phyloP scores from a whole-genome alignment of 2,888 invertebrate genomes.

The Quadriops clusia region DNA sequence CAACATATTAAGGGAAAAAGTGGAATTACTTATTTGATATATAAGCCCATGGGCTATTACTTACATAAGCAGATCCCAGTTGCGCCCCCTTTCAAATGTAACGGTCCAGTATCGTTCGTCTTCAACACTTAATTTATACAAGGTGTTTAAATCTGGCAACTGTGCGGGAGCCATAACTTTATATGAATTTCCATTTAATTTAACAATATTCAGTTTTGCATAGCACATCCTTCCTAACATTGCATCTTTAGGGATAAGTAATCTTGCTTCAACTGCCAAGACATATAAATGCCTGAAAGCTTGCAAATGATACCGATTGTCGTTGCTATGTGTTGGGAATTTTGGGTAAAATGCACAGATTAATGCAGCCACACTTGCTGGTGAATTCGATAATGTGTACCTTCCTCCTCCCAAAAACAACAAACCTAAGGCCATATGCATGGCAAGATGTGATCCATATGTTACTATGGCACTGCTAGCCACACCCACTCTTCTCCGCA shows the following conservation, averaged over 20 bases:
- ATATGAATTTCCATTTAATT: slow-evolving; percentile 30
- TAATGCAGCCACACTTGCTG: slow-evolving; percentile 78
- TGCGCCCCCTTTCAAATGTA: slow-evolving; percentile 64
- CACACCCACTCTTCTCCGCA: slow-evolving; percentile 70
- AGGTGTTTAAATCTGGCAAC: slow-evolving; percentile 64
- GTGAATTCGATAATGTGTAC: slow-evolving; percentile 69
- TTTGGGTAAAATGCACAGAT: slow-evolving; percentile 93
- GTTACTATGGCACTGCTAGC: slow-evolving; percentile 58
- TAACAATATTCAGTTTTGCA: slow-evolving; percentile 57
- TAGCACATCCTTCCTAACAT: slow-evolving; percentile 70
- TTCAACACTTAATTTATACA: slow-evolving; percentile 64
- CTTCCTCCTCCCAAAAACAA: slow-evolving; percentile 90
- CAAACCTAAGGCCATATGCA: slow-evolving; percentile 90
- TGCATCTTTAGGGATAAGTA: slow-evolving; percentile 79
- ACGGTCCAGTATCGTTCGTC: slow-evolving; percentile 88
- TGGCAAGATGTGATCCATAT: slow-evolving; percentile 87
- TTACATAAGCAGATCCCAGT: slow-evolving; percentile 74
- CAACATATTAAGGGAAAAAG: no score
- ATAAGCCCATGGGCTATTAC: no score
- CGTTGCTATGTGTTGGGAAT: slow-evolving; percentile 91
- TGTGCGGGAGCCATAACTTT: slow-evolving; percentile 70
- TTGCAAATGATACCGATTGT: slow-evolving; percentile 95
- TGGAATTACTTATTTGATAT: no score
- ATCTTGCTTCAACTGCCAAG: slow-evolving; percentile 79
- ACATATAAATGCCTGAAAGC: slow-evolving; percentile 95